Base-by-base conservation (phyloP, 2,113 vertebrate species). In the Dicaeum eximium region DNA sequence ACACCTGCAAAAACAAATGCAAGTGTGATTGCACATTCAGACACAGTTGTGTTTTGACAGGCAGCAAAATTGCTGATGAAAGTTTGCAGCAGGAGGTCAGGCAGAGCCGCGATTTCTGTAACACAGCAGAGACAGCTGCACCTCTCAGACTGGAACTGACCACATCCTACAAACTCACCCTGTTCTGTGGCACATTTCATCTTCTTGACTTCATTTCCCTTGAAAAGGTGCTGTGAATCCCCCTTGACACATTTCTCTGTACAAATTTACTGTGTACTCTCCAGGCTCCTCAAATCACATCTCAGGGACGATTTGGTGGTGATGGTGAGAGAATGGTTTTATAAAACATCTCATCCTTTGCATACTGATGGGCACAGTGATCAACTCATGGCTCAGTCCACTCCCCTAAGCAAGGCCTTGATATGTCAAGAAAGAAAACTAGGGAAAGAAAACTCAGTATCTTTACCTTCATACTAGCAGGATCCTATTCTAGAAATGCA, bases 1-100 rank as follows among this genome's bases (percentile, higher is more conserved):
- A 84, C 87, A 95, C 91, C 96, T 94, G 94, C 31, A 60, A 88
- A 86, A 95, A 94, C 71, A 96, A 97, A 94, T 17, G 16, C 37
- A 65, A 80, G 85, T 64, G 28, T 89, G 94, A 96, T 89, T 94
- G 86, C 73, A 87, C 70, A 78, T 88, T 96, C 82, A 86, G 48
- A 72, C 11, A 69, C 69, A 89, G 83, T 73, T 75, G 42, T 38
- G n/a, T 88, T 91, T 71, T 57, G 48, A 54, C 53, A 81, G 40
- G 44, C 77, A 85, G 70, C 45, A 83, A 88, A 89, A 89, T 24
- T 23, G 21, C 37, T 17, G 15, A 56, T 50, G 66, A 69, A 83
- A 60, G 61, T 61, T 33, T 56, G 31, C 84, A 90, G 45, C 54
- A 81, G 65, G 30, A 84, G 45, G 42, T 75, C 42, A 74, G 7